phyloP scores from a whole-genome alignment of 2,113 vertebrate species.

The Arenaria interpres region DNA sequence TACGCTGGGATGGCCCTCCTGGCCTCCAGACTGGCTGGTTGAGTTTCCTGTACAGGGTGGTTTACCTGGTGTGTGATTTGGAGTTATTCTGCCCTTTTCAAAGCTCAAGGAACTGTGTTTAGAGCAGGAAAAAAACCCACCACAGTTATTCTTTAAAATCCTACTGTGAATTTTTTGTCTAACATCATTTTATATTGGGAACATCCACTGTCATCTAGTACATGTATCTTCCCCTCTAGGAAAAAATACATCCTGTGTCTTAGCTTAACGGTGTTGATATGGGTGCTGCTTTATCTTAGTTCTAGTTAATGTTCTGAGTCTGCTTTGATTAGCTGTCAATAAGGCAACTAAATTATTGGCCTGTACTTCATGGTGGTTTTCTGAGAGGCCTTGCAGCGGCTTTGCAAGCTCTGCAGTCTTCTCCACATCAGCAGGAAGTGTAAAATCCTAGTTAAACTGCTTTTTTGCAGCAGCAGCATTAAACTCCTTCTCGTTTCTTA shows the following conservation, averaged over 20 bases:
- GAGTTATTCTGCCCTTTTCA: not conserved
- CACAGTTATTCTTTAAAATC: not conserved
- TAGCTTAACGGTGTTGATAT: not conserved
- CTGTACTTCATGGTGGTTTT: not conserved
- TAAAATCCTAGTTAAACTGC: too few species aligned
- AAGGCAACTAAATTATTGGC: not conserved
- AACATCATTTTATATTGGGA: not conserved
- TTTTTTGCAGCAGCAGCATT: not conserved
- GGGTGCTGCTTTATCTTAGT: not conserved
- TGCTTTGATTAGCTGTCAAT: not conserved
- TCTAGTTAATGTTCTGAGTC: not conserved
- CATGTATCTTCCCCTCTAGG: too few species aligned
- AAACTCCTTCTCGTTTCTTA: not conserved
- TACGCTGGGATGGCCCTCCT: not conserved
- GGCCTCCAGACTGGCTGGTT: not conserved
- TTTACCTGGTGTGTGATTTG: not conserved
- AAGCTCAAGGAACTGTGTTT: not conserved
- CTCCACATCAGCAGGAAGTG: too few species aligned
- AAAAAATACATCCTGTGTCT: fast-evolving
- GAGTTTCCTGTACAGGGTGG: not conserved
- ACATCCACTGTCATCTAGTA: not conserved
- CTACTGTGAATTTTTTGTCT: not conserved
- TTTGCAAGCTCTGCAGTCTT: not conserved
- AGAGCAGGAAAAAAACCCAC: not conserved
- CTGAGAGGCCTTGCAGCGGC: not conserved